Conservation (phyloP, 1,140 invertebrate genomes). For the Platyscapa corneri region DNA sequence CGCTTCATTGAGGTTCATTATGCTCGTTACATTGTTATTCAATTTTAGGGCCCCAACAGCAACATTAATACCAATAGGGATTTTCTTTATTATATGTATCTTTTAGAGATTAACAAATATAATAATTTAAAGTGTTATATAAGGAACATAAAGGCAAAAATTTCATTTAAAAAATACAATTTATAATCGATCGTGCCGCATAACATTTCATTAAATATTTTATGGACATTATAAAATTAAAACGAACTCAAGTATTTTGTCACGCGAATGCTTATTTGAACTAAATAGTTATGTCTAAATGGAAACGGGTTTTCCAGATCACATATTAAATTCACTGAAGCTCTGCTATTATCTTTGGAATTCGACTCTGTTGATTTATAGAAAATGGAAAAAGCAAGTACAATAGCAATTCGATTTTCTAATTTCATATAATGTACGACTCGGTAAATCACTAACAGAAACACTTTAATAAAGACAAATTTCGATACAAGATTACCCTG, state of each 20-base stretch:
- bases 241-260: background rate
- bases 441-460: background rate
- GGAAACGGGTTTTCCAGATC: background rate
- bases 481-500: background rate
- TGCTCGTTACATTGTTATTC: too few species aligned
- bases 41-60: too few species aligned
- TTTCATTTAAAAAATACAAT: too few species aligned
- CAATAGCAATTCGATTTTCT: background rate
- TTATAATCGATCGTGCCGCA: too few species aligned
- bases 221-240: too few species aligned
- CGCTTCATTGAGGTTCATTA: too few species aligned
- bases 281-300: background rate
- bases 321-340: background rate
- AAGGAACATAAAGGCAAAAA: too few species aligned
- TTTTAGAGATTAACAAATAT: too few species aligned
- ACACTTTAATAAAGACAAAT: slow-evolving; percentile 20
- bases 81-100: too few species aligned
- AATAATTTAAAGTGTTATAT: too few species aligned
- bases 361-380: background rate
- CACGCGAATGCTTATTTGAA: background rate
- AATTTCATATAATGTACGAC: background rate
- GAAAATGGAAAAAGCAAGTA: background rate
- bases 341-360: background rate
- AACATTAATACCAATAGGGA: too few species aligned
- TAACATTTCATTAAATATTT: too few species aligned